Evolutionary conservation across 2,888 invertebrate genomes (phyloP), one percentile per base, ranked within the genome.

Genomic region (Caenorhabditis sp.): DNA sequence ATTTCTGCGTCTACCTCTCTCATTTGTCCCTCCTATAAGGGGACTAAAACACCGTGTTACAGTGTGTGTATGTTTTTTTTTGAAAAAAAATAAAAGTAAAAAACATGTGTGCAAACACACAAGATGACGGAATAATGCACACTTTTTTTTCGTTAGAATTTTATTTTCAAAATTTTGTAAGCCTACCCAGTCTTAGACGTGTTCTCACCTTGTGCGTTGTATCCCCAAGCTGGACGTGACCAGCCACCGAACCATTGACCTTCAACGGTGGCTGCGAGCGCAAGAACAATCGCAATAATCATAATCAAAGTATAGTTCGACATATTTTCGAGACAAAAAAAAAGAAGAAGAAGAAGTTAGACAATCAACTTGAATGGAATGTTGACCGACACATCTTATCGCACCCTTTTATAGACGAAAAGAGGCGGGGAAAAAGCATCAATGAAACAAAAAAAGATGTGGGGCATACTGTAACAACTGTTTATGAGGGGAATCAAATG

Each of bases 151-250:
- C n/a, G n/a, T n/a, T n/a, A n/a, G n/a, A n/a, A n/a, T n/a, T n/a
- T n/a, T n/a, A n/a, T n/a, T n/a, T n/a, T n/a, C n/a, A n/a, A n/a
- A n/a, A n/a, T n/a, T n/a, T n/a, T n/a, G n/a, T n/a, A n/a, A n/a
- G n/a, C n/a, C n/a, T n/a, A n/a, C n/a, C n/a, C n/a, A n/a, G 21
- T 43, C 14, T 43, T 43, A 43, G 5, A 17, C 14, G 5, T 3
- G 12, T 43, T 43, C 43, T 43, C 27, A 68, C 72, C 72, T 65
- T 67, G 64, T 23, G 67, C 12, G 51, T 57, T 72, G 60, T 73
- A 73, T 57, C 73, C 73, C 73, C 73, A 73, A 19, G 73, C 57
- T 8, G 69, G 73, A 50, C 66, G 68, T 43, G 64, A 60, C 68
- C 68, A 73, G 10, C 73, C 73, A 69, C 73, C 69, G 66, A 66